Base-by-base conservation (phyloP, 2,797 vertebrate genomes). In the Ctenosaura bakeri region DNA sequence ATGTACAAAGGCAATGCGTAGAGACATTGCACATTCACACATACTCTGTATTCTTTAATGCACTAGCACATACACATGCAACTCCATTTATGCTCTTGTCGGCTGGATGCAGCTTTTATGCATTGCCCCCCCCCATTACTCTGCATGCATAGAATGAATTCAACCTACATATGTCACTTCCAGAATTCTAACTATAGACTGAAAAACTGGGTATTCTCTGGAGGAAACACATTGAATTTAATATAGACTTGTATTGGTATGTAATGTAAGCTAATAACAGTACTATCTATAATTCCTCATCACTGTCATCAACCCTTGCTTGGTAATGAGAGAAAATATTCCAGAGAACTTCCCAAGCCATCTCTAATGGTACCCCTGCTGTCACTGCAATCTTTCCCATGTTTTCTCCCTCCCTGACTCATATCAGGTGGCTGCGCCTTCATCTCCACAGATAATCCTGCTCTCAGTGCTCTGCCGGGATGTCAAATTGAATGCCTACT, bases 401-500 rank as follows among this genome's bases (percentile, higher is more conserved):
- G 10, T 14, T 62, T 76, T 38, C 1, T 26, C 54, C 32, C 24
- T 46, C 20, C 14, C 12, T 80, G 13, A 50, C 32, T 22, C 26
- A 66, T 74, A 42, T 88, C 46, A 64, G 66, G 10, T 18, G 32
- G 42, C 64, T 29, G 18, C 38, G 66, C 26, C 92, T 87, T 91
- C 80, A 52, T 86, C 35, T 93, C 88, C 24, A 6, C n/a, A 80
- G 88, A 82, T 14, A 79, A 80, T n/a, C 81, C n/a, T 62, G 59
- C 56, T 80, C 46, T 64, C 83, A 32, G 78, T n/a, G 35, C 20
- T 50, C 83, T 83, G 78, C 35, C 66, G 77, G 9, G 74, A 52
- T 88, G 76, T 80, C 90, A 90, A 90, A 93, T 64, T 78, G 79
- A 71, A 77, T 78, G 35, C 76, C 50, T 83, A 32, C 88, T 85